Evolutionary conservation across 2,888 invertebrate genomes (phyloP).

Genomic region (Chironomus riparius): DNA sequence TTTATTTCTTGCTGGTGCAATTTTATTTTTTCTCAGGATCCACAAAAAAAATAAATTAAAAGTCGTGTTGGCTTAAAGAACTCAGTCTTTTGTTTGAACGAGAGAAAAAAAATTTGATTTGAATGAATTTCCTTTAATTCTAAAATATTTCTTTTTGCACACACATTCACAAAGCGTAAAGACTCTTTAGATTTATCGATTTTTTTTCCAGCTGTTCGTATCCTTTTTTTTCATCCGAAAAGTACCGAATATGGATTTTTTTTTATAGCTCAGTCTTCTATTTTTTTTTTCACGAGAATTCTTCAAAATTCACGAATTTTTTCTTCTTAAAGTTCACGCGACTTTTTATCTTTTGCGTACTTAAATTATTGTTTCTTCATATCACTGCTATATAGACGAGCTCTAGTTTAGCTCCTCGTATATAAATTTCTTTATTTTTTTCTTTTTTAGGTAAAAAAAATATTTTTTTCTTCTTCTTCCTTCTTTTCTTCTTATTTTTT

Average conservation of each 20-base stretch:
- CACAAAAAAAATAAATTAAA: too few relatives aligned
- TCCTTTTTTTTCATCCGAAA: constrained; percentile 1
- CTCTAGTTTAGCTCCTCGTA: constrained; percentile 16
- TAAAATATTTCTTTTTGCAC: not conserved
- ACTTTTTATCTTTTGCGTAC: not conserved
- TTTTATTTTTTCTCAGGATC: not conserved
- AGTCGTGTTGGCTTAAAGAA: constrained; percentile 13
- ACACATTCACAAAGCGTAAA: not conserved
- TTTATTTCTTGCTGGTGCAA: not conserved
- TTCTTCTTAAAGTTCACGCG: not conserved
- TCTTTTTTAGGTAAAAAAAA: constrained; percentile 15
- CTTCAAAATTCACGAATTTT: not conserved
- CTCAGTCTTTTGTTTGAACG: constrained; percentile 17
- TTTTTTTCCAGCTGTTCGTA: constrained; percentile 21
- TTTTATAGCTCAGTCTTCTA: constrained; percentile 4
- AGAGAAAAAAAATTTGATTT: not conserved
- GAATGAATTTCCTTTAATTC: not conserved
- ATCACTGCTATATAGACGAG: constrained; percentile 12
- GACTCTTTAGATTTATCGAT: constrained; percentile 14
- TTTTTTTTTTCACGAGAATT: not conserved
- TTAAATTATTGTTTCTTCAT: constrained; percentile 7
- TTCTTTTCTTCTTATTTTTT: not conserved
- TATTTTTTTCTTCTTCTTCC: not conserved
- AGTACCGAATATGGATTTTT: constrained; percentile 7
- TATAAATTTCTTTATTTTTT: not conserved